Base-by-base conservation (phyloP, 2,113 vertebrate genomes). In the Siphamia tubifer region DNA sequence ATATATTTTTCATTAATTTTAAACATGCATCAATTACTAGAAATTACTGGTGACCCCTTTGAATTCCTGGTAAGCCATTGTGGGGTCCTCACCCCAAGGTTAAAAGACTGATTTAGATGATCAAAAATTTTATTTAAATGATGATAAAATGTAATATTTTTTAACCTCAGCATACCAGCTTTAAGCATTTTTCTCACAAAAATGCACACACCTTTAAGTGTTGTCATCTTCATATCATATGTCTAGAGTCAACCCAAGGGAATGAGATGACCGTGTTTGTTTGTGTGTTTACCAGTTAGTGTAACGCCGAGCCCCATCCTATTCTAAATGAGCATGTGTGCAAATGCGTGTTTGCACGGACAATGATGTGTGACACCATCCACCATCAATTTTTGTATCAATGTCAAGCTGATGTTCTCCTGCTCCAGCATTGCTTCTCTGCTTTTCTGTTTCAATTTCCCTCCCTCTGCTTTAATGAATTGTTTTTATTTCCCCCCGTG, bases 251-350 rank as follows among this genome's bases (percentile, higher is more conserved):
- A 77, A 32, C 36, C 11, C 40, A 19, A 57, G 68, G 55, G 45
- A 77, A 77, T 43, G 73, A 69, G 75, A 76, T 77, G 48, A 52
- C 72, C 56, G 43, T 55, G 64, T 77, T 24, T 54, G 48, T 36
- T 42, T 39, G 34, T 61, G 69, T 79, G 83, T 86, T 82, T 76
- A 70, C 69, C 75, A 57, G 64, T 81, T 82, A 52, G 47, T 30
- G 49, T 80, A 81, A 88, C 87, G 68, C 73, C 62, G 23, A 47
- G 21, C 42, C 40, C 60, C 72, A 64, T 74, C 62, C 19, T 24
- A 77, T 49, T 56, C 62, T 58, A 79, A 85, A 81, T 86, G 57
- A 78, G 19, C 38, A 15, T 57, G 68, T 81, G 67, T 77, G 55
- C 55, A 69, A 68, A 73, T 77, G 82, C 61, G 61, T 12, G 52